Percentiles rank a stretch among this genome's conserved stretches.
These are phyloP conservation scores for Tanaodytes sp. DNA, from an alignment of 2,888 invertebrate genomes.

Conservation along the genomic window DNA sequence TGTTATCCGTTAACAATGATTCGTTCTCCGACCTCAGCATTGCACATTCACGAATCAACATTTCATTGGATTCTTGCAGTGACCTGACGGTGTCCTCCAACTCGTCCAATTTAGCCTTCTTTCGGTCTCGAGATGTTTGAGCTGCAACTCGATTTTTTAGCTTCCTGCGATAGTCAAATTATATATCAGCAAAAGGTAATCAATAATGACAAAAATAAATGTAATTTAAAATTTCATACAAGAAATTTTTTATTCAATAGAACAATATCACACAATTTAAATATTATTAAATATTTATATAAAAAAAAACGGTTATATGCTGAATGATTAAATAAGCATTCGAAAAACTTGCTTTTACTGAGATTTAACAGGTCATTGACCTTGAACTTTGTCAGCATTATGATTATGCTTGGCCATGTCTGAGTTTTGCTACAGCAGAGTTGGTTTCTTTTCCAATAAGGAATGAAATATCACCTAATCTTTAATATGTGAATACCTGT, in stretches of 20 bases:
- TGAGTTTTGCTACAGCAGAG: too few relatives aligned
- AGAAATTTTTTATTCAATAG: background rate
- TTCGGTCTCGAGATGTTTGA: slow-evolving; percentile 96
- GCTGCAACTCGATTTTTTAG: slow-evolving; percentile 97
- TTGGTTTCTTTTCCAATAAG: too few relatives aligned
- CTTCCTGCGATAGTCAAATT: slow-evolving; percentile 77
- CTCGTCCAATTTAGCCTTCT: slow-evolving; percentile 93
- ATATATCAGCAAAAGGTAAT: background rate
- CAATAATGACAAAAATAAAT: background rate
- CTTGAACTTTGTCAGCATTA: too few relatives aligned
- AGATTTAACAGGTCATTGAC: too few relatives aligned
- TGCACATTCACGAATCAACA: slow-evolving; percentile 79
- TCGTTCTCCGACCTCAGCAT: slow-evolving; percentile 81
- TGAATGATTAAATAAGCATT: too few relatives aligned
- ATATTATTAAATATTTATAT: too few relatives aligned
- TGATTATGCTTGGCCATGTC: too few relatives aligned
- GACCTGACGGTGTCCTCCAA: slow-evolving; percentile 83
- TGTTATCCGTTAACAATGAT: slow-evolving; percentile 79
- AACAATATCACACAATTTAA: too few relatives aligned
- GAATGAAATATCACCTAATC: too few relatives aligned
- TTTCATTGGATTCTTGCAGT: slow-evolving; percentile 79
- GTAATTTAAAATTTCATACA: background rate
- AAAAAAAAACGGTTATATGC: too few relatives aligned
- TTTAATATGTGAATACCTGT: too few relatives aligned
- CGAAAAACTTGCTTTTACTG: too few relatives aligned